Percentiles rank a stretch among this genome's conserved stretches.
Evolutionary conservation across 2,888 invertebrate species (phyloP).

Genomic region (Ophraella communa): DNA sequence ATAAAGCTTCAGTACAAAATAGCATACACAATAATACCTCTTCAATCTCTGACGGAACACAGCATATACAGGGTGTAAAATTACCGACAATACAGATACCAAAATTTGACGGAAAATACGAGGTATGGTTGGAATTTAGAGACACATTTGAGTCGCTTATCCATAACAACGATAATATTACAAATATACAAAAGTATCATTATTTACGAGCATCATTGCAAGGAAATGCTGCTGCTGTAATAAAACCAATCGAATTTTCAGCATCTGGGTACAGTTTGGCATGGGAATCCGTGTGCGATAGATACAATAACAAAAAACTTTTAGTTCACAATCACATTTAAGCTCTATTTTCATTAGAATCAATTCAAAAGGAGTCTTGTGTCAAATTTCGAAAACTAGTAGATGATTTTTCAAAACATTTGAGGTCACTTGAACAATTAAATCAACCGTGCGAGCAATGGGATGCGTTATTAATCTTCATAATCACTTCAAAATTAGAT

Average conservation of each 20-base stretch:
- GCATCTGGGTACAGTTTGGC: constrained; percentile 18
- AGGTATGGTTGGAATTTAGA: constrained; percentile 13
- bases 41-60: no score
- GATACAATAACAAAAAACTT: constrained; percentile 24
- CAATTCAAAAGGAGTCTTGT: constrained; percentile 5
- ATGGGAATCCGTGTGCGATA: constrained; percentile 14
- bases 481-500: constrained; percentile 8
- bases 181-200: constrained; percentile 25
- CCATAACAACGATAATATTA: constrained; percentile 17
- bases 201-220: constrained; percentile 22
- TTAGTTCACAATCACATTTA: constrained; percentile 11
- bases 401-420: constrained; percentile 8
- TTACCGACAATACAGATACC: not conserved
- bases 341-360: constrained; percentile 11
- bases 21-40: no score
- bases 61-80: not conserved
- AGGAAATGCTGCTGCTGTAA: constrained; percentile 14
- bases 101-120: constrained; percentile 1
- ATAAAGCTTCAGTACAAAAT: no score
- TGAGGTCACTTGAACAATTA: constrained; percentile 8
- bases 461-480: constrained; percentile 13
- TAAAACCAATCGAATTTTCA: constrained; percentile 9
- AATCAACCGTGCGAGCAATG: constrained; percentile 10
- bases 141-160: constrained; percentile 23
- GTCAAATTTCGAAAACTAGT: constrained; percentile 1